phyloP scores from a whole-genome alignment of 1,140 invertebrate genomes.

The Sitobion miscanthi region DNA sequence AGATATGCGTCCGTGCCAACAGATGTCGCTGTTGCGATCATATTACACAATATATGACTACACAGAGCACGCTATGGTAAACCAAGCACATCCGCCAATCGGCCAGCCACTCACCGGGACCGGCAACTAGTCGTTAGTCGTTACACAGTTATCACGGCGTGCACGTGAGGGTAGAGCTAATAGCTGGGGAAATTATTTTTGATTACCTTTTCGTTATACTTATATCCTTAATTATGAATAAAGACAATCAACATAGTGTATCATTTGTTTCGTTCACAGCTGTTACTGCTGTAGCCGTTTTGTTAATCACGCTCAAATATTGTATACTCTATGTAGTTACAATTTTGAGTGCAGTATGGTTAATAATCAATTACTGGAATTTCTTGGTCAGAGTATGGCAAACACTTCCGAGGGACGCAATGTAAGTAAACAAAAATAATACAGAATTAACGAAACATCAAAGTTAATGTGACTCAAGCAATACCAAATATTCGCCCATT shows the following conservation, averaged over 20 bases:
- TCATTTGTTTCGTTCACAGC: neutral
- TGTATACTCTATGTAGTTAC: neutral
- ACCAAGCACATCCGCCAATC: neutral
- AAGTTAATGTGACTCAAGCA: neutral
- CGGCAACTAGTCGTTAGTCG: neutral
- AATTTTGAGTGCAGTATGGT: neutral
- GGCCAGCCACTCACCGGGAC: neutral
- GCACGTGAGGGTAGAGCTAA: too few relatives aligned
- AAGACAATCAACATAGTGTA: neutral
- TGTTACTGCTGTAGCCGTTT: neutral
- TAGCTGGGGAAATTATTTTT: neutral
- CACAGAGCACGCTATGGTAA: neutral
- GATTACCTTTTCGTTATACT: neutral
- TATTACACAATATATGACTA: neutral
- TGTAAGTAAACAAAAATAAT: conserved; percentile 59
- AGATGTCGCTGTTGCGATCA: conserved; percentile 21
- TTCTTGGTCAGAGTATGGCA: conserved; percentile 55
- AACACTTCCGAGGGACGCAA: conserved; percentile 61
- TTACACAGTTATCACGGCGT: neutral
- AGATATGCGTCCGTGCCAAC: neutral
- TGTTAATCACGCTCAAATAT: neutral
- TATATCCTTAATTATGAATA: neutral
- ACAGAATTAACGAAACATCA: neutral
- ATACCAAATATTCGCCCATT: neutral
- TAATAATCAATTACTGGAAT: neutral